Percentiles rank a stretch among this genome's conserved stretches.
phyloP scores from a whole-genome alignment of 1,140 invertebrate species.

The Cotesia chilonis region DNA sequence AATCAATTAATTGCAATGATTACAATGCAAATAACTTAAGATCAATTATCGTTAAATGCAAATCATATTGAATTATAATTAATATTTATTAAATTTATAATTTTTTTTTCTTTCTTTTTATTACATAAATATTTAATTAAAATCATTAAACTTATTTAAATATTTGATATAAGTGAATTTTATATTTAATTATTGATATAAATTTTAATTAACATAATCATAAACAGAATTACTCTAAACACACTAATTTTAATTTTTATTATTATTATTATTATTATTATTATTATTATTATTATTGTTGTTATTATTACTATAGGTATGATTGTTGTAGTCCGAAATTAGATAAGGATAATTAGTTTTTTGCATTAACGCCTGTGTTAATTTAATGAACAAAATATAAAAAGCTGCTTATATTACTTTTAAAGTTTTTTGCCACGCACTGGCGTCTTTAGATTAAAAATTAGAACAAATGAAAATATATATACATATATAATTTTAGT shows the following conservation, averaged over 20 bases:
- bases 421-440: conserved; percentile 38
- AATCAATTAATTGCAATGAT: conserved; percentile 15
- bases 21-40: conserved; percentile 29
- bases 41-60: conserved; percentile 14
- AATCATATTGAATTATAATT: not conserved
- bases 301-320: not conserved
- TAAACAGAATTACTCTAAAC: too few species aligned
- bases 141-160: not conserved
- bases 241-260: not conserved
- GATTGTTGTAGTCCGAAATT: conserved; percentile 3
- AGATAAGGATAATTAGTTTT: conserved; percentile 13
- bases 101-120: not conserved
- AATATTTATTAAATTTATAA: not conserved
- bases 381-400: conserved; percentile 15
- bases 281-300: not conserved
- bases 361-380: conserved; percentile 28
- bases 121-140: not conserved
- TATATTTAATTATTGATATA: not conserved
- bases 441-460: conserved; percentile 33
- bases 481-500: conserved; percentile 47
- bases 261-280: too few species aligned
- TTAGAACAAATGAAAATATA: conserved; percentile 38
- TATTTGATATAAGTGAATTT: not conserved
- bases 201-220: not conserved
- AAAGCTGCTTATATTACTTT: conserved; percentile 28